Evolutionary conservation across 2,888 invertebrate genomes (phyloP), one percentile per base, ranked within the genome.

Genomic region (Agriopis marginaria): DNA sequence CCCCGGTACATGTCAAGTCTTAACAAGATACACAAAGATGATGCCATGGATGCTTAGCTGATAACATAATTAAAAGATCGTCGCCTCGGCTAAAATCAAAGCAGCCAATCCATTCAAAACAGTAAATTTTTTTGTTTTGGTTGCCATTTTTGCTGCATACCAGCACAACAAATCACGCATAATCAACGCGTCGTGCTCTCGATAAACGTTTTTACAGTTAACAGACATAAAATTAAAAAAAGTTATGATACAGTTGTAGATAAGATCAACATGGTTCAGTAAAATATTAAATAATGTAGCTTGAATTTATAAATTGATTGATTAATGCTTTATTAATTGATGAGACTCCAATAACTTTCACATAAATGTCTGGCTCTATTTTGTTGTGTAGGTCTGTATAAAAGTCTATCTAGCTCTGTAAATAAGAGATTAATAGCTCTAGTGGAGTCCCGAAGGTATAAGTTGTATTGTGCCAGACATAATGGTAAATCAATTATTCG

Each of bases 1-100:
- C 97, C 5, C 98, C 99, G n/a, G 98, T 99, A n/a, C 98, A 98
- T 91, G 99, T 99, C 81, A 98, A 99, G 94, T 99, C 99, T 42
- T 98, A 98, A 86, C 99, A 98, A 96, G 99, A 97, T 97, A 90
- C 86, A 32, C 32, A 32, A 32, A 32, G 32, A 32, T 32, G 3
- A 4, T 5, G 32, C 32, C 32, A 32, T 32, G 32, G 32, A 32
- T 32, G 32, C 5, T 32, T 32, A 32, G 32, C 32, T 3, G 32
- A 32, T 32, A 32, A 32, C 1, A 32, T 32, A 32, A 32, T 32
- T 32, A 3, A 32, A 32, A 32, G 17, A 32, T 32, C 32, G 32
- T 32, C 5, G 32, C 3, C 32, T 32, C 32, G 32, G 32, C 32
- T 5, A 32, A 32, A 32, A 32, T 32, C 32, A 32, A 32, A 32